Conservation (phyloP, 1,140 invertebrate genomes). For the Cecropterus lyciades region DNA sequence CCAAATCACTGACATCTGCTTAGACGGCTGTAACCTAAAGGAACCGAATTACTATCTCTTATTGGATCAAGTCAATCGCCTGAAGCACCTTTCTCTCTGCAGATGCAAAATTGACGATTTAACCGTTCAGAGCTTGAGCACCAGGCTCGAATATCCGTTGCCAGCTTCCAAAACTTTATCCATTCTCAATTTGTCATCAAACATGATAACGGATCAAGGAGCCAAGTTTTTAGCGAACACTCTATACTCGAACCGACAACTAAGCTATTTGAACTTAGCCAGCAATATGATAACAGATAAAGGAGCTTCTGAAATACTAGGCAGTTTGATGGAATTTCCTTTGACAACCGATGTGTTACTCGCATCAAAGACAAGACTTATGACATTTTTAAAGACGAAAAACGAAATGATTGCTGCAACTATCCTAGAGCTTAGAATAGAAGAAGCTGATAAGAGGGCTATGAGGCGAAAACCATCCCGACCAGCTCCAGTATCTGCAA, state of each 20-base stretch:
- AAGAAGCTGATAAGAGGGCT: slow-evolving; percentile 45
- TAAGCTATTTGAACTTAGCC: slow-evolving; percentile 62
- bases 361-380: slow-evolving; percentile 40
- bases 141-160: slow-evolving; percentile 45
- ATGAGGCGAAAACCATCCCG: slow-evolving; percentile 44
- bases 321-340: slow-evolving; percentile 49
- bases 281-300: slow-evolving; percentile 60
- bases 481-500: slow-evolving; percentile 30
- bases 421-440: slow-evolving; percentile 46
- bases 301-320: slow-evolving; percentile 51
- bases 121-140: slow-evolving; percentile 47
- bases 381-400: slow-evolving; percentile 53
- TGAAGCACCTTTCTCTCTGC: slow-evolving; percentile 57
- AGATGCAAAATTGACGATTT: slow-evolving; percentile 60
- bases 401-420: slow-evolving; percentile 43
- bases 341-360: slow-evolving; percentile 50
- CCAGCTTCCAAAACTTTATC: slow-evolving; percentile 54
- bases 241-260: slow-evolving; percentile 55
- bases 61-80: slow-evolving; percentile 39
- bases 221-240: slow-evolving; percentile 50
- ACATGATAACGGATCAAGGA: slow-evolving; percentile 64
- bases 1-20: slow-evolving; percentile 55
- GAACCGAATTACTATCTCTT: slow-evolving; percentile 60
- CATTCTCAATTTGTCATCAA: slow-evolving; percentile 60
- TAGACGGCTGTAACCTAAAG: slow-evolving; percentile 52